These are phyloP conservation scores for Cyrtorhinus lividipennis DNA, from an alignment of 1,140 invertebrate species.

Conservation along the genomic window DNA sequence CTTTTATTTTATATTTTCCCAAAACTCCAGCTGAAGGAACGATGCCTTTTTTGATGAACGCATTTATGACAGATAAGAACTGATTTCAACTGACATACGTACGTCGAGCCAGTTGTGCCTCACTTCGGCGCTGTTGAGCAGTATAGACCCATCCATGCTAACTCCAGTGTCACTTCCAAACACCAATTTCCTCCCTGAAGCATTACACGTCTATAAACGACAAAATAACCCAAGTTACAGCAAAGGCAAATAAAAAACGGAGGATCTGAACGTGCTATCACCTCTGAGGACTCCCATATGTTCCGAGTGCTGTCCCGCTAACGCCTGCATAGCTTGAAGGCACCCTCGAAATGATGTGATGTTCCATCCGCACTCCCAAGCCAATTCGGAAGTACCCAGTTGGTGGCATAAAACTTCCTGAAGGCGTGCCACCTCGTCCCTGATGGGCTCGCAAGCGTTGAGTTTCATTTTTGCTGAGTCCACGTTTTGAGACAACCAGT, in stretches of 20 bases:
- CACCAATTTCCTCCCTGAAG: constrained; percentile 51
- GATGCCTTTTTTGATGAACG: too few relatives aligned
- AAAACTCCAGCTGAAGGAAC: too few relatives aligned
- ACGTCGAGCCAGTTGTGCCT: constrained; percentile 80
- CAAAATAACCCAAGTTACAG: neutral
- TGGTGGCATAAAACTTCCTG: constrained; percentile 37
- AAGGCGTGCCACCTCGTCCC: constrained; percentile 49
- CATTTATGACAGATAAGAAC: too few relatives aligned
- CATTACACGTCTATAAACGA: neutral
- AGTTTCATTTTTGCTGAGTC: constrained; percentile 42
- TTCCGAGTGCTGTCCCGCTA: constrained; percentile 52
- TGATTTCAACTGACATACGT: too few relatives aligned
- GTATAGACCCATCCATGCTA: constrained; percentile 70
- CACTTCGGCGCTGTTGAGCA: constrained; percentile 79
- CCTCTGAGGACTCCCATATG: constrained; percentile 49
- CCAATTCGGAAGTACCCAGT: constrained; percentile 42
- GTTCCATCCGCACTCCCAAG: constrained; percentile 78
- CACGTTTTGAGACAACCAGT: constrained; percentile 50
- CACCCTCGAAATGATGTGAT: constrained; percentile 71
- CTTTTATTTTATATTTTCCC: too few relatives aligned
- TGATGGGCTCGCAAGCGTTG: constrained; percentile 40
- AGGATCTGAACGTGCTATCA: constrained; percentile 20
- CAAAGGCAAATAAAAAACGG: constrained; percentile 11
- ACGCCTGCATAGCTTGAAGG: constrained; percentile 54
- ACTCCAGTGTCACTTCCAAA: constrained; percentile 80